Base-by-base conservation (phyloP, 2,888 invertebrate species). In the Hipparchia semele region DNA sequence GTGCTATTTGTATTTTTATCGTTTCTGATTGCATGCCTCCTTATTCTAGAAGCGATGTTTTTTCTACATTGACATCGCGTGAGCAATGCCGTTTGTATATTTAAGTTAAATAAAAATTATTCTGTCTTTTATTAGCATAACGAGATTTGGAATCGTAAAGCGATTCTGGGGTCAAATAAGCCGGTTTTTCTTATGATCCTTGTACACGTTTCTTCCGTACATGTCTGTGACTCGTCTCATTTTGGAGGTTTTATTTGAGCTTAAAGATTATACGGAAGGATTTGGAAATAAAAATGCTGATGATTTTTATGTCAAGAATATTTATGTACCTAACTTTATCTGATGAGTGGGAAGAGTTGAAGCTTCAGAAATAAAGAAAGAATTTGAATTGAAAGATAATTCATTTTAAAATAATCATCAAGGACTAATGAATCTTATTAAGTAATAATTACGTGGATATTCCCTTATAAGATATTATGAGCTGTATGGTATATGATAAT, bases 41-140 rank as follows among this genome's bases (percentile, higher is more conserved):
- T 75, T 76, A 75, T 77, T 76, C 70, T 73, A 82, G 80, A 78
- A 79, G 78, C 78, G 81, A 80, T 80, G 81, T 83, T 85, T 84
- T 23, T 83, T 80, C 83, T 53, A 53, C 80, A 83, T 85, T 81
- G 85, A 81, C 82, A 78, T 90, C 84, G 90, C 89, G 88, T 88
- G 89, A 83, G 78, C 82, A 86, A 80, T 81, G 80, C 82, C 83
- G 83, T 86, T 86, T 83, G 84, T 84, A 86, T 87, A 82, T 64
- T 71, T 71, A 53, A 73, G 23, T 67, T 39, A 59, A 71, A 70
- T 46, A 68, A 71, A 77, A 72, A 73, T 69, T 73, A 59, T 69
- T 61, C 53, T 59, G 13, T 71, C 54, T 12, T 65, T 12, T 53
- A 65, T 65, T 65, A 65, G 33, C 65, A 65, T 53, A 65, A 65